Base-by-base conservation (phyloP, 2,888 invertebrate species). In the Craniophora ligustri region DNA sequence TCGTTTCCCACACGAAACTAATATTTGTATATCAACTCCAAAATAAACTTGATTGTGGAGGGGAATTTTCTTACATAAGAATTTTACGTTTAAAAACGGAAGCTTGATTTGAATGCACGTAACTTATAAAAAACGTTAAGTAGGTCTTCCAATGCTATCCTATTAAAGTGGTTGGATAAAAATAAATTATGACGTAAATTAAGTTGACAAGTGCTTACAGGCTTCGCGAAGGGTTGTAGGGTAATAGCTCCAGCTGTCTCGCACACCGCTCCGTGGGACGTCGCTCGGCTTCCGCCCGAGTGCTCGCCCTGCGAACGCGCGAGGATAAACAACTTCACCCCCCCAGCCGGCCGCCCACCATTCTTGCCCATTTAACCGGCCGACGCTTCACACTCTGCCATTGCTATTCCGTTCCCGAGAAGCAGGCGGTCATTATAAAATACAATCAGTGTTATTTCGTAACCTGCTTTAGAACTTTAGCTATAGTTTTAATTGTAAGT, bases 241-340 rank as follows among this genome's bases (percentile, higher is more conserved):
- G 60, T 54, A 23, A 26, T 26, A 34, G 67, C 66, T 28, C 28
- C 47, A 78, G 74, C 85, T 86, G 86, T 85, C 86, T 70, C 75
- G 44, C 63, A 76, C 87, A 86, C 66, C 47, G 67, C 65, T 65
- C 73, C 75, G 79, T 77, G 79, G 78, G 82, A 66, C 50, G 75
- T 67, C 70, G 58, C 55, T 60, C 49, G 35, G 54, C 67, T 80
- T 79, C 77, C 82, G 78, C 84, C 59, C 74, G 71, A 76, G 45
- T 73, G 81, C 73, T 45, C 67, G 62, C 68, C 74, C 57, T 61
- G 51, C 63, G 69, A 71, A 66, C 73, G 61, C 61, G 51, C 64
- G 66, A 71, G 78, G 75, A 80, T 78, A 79, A 78, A 72, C 63
- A 67, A 61, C 55, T 61, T 61, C 66, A 53, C 74, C 79, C 79